Evolutionary conservation across 1,140 invertebrate species (phyloP).

Genomic region (Pygmarrhopalites habei): DNA sequence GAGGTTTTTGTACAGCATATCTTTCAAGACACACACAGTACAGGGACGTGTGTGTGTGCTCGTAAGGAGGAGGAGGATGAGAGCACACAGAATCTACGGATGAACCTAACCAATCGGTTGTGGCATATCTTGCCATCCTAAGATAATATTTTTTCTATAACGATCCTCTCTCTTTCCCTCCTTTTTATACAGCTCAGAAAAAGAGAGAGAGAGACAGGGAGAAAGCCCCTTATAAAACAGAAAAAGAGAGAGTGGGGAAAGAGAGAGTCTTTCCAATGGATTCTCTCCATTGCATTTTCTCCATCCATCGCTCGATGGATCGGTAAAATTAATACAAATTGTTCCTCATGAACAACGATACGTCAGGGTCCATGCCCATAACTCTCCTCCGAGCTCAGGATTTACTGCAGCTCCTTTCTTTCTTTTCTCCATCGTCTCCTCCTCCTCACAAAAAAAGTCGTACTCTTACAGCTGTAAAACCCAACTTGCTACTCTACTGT

Average conservation of each 20-base stretch:
- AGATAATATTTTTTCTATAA: slow-evolving; percentile 37
- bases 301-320: slow-evolving; percentile 35
- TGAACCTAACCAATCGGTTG: slow-evolving; percentile 23
- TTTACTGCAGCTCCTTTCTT: slow-evolving; percentile 29
- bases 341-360: slow-evolving; percentile 39
- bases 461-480: too few relatives aligned
- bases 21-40: too few relatives aligned
- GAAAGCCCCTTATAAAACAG: too few relatives aligned
- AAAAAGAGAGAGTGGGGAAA: too few relatives aligned
- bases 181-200: too few relatives aligned
- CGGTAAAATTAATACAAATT: slow-evolving; percentile 40
- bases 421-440: background rate
- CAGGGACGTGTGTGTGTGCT: too few relatives aligned
- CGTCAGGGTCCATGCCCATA: slow-evolving; percentile 35
- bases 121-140: slow-evolving; percentile 35
- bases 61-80: too few relatives aligned
- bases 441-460: too few relatives aligned
- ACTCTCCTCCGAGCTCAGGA: slow-evolving; percentile 31
- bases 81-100: too few relatives aligned
- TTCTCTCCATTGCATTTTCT: slow-evolving; percentile 6
- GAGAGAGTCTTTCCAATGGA: slow-evolving; percentile 1
- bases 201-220: too few relatives aligned
- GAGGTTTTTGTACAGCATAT: too few relatives aligned
- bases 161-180: slow-evolving; percentile 9
- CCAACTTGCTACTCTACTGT: background rate